Evolutionary conservation across 2,888 invertebrate species (phyloP).

Genomic region (Taphrorychus bicolor): DNA sequence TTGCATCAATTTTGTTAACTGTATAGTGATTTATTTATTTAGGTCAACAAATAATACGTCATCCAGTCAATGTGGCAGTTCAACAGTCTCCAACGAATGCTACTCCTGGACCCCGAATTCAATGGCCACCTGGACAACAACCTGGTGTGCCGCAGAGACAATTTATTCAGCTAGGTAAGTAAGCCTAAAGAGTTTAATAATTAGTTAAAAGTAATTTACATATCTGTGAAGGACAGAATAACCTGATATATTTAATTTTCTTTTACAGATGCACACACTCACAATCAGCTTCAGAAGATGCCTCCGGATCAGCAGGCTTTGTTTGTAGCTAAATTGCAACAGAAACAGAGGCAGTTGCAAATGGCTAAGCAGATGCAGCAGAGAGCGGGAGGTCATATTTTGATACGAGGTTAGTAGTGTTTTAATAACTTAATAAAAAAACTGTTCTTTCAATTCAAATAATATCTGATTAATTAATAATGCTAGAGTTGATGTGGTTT

Average conservation of each 20-base stretch:
- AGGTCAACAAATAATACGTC: conserved; percentile 59
- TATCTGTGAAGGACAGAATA: too few species aligned
- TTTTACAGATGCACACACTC: conserved; percentile 74
- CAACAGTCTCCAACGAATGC: conserved; percentile 52
- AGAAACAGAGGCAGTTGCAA: conserved; percentile 66
- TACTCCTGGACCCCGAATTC: conserved; percentile 48
- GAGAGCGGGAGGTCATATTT: conserved; percentile 59
- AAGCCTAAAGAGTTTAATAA: background rate
- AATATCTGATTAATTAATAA: too few species aligned
- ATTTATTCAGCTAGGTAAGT: conserved; percentile 70
- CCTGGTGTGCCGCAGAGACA: conserved; percentile 65
- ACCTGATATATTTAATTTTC: too few species aligned
- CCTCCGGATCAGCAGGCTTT: conserved; percentile 81
- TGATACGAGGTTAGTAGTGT: conserved; percentile 55
- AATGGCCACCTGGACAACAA: conserved; percentile 53
- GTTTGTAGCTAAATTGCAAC: conserved; percentile 80
- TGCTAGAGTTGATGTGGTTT: too few species aligned
- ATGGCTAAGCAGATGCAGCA: conserved; percentile 65
- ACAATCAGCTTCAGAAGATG: conserved; percentile 81
- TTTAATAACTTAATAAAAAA: too few species aligned
- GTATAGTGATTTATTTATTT: background rate
- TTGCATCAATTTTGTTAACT: background rate
- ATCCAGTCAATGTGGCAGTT: conserved; percentile 63
- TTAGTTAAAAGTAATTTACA: too few species aligned
- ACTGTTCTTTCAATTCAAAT: too few species aligned